Conservation (phyloP, 2,888 invertebrate genomes). For the Trachelus iudaicus region DNA sequence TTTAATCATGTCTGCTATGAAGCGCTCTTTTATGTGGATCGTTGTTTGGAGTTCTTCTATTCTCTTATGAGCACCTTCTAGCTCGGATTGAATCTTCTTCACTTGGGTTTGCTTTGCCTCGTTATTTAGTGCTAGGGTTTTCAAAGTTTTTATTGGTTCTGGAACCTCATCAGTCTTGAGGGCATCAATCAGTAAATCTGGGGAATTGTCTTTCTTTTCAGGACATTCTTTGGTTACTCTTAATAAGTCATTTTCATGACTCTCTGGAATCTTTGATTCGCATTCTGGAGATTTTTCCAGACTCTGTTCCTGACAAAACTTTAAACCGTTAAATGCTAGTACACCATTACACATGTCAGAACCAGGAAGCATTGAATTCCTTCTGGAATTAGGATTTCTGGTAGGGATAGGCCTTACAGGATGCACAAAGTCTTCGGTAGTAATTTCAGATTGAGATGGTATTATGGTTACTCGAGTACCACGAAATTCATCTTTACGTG, state of each 20-base stretch:
- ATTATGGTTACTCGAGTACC: constrained; percentile 41
- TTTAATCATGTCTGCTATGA: constrained; percentile 76
- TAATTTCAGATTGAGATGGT: constrained; percentile 43
- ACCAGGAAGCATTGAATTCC: constrained; percentile 61
- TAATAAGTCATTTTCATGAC: constrained; percentile 32
- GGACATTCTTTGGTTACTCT: constrained; percentile 66
- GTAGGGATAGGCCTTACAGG: constrained; percentile 51
- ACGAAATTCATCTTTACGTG: constrained; percentile 47
- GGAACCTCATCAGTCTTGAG: constrained; percentile 69
- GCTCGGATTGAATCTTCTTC: constrained; percentile 67
- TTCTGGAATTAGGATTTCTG: constrained; percentile 56
- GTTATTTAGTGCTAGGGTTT: constrained; percentile 64
- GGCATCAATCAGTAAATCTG: constrained; percentile 66
- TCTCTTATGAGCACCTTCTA: constrained; percentile 76
- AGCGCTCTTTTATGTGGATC: constrained; percentile 79
- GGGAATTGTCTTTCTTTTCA: constrained; percentile 66
- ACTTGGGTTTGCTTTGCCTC: constrained; percentile 62
- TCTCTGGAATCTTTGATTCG: constrained; percentile 9
- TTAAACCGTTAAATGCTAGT: constrained; percentile 52
- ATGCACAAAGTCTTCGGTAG: constrained; percentile 50
- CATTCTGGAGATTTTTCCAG: constrained; percentile 11
- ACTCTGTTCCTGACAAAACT: constrained; percentile 44
- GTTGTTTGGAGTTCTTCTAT: constrained; percentile 77
- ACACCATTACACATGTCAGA: constrained; percentile 61
- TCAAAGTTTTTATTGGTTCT: constrained; percentile 68